Percentiles rank a stretch among this genome's conserved stretches.
Evolutionary conservation across 2,888 invertebrate species (phyloP).

Genomic region (Ctenicera cuprea): DNA sequence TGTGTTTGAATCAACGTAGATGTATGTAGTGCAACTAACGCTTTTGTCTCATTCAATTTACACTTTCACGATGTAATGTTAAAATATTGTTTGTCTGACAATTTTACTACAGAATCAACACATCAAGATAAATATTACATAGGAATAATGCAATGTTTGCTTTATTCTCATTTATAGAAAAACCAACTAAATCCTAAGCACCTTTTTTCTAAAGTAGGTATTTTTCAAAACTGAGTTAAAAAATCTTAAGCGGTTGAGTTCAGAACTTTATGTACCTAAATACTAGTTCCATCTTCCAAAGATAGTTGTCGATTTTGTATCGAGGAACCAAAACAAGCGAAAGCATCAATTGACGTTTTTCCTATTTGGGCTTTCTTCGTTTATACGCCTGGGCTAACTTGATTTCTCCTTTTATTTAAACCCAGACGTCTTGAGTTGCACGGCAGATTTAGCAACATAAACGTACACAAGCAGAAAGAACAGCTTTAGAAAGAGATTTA

Average conservation of each 20-base stretch:
- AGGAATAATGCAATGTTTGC: no score
- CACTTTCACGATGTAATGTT: neutral
- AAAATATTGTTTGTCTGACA: no score
- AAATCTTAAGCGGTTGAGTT: no score
- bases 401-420: constrained; percentile 22
- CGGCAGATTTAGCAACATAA: constrained; percentile 20
- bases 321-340: neutral
- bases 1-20: neutral
- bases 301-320: neutral
- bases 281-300: neutral
- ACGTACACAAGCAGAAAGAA: constrained; percentile 10
- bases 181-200: no score
- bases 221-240: no score
- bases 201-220: no score
- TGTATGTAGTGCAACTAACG: constrained; percentile 5
- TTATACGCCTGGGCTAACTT: constrained; percentile 7
- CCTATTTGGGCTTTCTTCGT: constrained; percentile 4
- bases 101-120: no score
- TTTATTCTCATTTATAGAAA: no score
- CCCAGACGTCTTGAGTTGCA: constrained; percentile 7
- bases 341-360: neutral
- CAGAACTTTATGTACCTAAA: no score
- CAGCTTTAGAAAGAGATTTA: constrained; percentile 19
- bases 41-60: neutral
- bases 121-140: no score